phyloP scores from a whole-genome alignment of 2,888 invertebrate genomes.

The Azorinus chamasolen region DNA sequence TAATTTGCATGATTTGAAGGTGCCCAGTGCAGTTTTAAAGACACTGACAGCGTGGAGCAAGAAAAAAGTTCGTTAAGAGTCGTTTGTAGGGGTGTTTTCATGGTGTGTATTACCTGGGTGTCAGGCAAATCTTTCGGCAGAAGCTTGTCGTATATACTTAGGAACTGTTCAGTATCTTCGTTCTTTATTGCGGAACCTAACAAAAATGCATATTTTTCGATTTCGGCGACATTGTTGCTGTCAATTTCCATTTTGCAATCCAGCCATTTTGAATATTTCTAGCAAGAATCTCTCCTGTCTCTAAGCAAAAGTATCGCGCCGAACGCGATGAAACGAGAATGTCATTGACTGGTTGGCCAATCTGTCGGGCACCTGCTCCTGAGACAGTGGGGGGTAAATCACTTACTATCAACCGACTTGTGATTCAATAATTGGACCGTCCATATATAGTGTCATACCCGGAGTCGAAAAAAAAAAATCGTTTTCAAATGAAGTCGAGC shows the following conservation, averaged over 20 bases:
- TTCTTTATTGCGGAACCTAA: constrained; percentile 82
- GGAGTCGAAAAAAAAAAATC: too few species aligned
- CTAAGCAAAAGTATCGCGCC: constrained; percentile 72
- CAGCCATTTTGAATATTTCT: constrained; percentile 76
- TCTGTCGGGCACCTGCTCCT: constrained; percentile 8
- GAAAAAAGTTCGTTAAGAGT: too few species aligned
- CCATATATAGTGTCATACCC: too few species aligned
- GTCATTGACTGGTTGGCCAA: constrained; percentile 2
- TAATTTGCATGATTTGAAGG: too few species aligned
- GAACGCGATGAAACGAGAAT: constrained; percentile 56
- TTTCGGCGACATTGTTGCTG: constrained; percentile 78
- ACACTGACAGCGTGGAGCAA: too few species aligned
- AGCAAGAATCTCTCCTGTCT: constrained; percentile 70
- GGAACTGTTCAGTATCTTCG: constrained; percentile 81
- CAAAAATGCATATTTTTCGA: constrained; percentile 81
- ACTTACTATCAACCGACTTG: too few species aligned
- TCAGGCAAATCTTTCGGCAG: constrained; percentile 78
- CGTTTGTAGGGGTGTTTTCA: constrained; percentile 4
- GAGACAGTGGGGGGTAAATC: too few species aligned
- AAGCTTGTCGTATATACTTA: constrained; percentile 80
- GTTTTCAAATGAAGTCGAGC: too few species aligned
- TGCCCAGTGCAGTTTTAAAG: too few species aligned
- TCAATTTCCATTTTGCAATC: constrained; percentile 76
- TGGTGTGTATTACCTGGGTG: constrained; percentile 70
- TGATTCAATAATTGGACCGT: too few species aligned